Percentiles rank a stretch among this genome's conserved stretches.
These are phyloP conservation scores for Heteractis magnifica DNA, from an alignment of 92 coral and sea anemone genomes.

Conservation along the genomic window DNA sequence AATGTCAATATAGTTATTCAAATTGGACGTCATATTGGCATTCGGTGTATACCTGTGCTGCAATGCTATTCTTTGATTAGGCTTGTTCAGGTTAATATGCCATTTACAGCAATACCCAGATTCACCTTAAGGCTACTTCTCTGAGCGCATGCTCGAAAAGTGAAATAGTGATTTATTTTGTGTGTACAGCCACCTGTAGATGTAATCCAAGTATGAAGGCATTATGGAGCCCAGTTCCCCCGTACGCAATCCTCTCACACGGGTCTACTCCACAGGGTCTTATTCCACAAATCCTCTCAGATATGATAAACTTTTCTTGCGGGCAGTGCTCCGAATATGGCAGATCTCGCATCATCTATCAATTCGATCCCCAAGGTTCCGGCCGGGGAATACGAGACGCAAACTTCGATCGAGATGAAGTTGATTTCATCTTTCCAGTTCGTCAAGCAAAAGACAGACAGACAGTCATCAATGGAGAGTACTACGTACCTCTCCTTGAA, in stretches of 20 bases:
- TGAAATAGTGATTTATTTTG: neutral
- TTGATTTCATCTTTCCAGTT: slow-evolving; percentile 44
- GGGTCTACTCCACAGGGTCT: slow-evolving; percentile 49
- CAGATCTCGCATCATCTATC: slow-evolving; percentile 16
- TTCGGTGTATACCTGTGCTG: no score
- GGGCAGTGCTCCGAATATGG: slow-evolving; percentile 48
- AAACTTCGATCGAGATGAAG: slow-evolving; percentile 5
- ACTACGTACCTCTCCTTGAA: slow-evolving; percentile 60
- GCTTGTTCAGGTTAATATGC: no score
- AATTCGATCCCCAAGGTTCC: neutral
- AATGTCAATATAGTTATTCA: no score
- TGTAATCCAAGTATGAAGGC: slow-evolving; percentile 47
- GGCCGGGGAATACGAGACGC: neutral
- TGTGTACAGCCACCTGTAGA: slow-evolving; percentile 61
- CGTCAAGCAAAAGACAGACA: slow-evolving; percentile 17
- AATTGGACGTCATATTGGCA: no score
- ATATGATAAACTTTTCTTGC: slow-evolving; percentile 57
- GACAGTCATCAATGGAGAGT: slow-evolving; percentile 2
- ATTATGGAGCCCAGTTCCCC: slow-evolving; percentile 49
- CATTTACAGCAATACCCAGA: no score
- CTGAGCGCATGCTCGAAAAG: neutral
- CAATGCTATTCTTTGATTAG: no score
- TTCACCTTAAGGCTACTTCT: no score
- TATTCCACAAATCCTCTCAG: slow-evolving; percentile 53
- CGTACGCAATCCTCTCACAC: slow-evolving; percentile 39